Conservation (phyloP, 2,797 vertebrate species). For the Rhynchotus rufescens region DNA sequence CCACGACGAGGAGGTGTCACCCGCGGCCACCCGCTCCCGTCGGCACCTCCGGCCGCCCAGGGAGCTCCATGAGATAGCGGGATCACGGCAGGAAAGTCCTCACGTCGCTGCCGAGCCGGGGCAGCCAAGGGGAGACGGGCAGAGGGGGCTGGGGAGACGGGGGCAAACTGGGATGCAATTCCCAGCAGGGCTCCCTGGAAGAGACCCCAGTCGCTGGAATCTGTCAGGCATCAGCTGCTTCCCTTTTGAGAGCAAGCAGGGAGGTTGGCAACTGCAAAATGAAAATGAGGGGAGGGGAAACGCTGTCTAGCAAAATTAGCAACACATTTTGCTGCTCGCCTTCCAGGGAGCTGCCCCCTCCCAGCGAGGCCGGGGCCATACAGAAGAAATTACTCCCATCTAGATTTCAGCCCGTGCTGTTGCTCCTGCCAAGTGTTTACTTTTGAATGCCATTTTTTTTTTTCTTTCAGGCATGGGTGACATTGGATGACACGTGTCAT, state of each 20-base stretch:
- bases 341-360: conserved; percentile 18
- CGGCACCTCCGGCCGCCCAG: accelerated
- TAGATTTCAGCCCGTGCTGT: conserved; percentile 29
- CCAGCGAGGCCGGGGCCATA: conserved; percentile 11
- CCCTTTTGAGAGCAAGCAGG: conserved; percentile 61
- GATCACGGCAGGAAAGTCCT: background rate
- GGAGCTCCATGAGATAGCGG: background rate
- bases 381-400: conserved; percentile 43
- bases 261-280: conserved; percentile 62
- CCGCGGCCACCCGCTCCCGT: background rate
- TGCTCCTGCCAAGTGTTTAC: conserved; percentile 38
- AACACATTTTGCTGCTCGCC: conserved; percentile 52
- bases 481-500: conserved; percentile 55
- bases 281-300: conserved; percentile 46
- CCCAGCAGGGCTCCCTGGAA: background rate
- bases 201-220: background rate
- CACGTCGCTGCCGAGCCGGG: background rate
- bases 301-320: conserved; percentile 65
- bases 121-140: background rate
- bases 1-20: background rate
- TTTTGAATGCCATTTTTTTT: background rate
- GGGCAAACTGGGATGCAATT: background rate
- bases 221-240: conserved; percentile 44
- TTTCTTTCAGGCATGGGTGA: conserved; percentile 16
- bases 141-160: background rate